Evolutionary conservation across 1,140 invertebrate genomes (phyloP), one percentile per base, ranked within the genome.

Genomic region (Scylla paramamosain): DNA sequence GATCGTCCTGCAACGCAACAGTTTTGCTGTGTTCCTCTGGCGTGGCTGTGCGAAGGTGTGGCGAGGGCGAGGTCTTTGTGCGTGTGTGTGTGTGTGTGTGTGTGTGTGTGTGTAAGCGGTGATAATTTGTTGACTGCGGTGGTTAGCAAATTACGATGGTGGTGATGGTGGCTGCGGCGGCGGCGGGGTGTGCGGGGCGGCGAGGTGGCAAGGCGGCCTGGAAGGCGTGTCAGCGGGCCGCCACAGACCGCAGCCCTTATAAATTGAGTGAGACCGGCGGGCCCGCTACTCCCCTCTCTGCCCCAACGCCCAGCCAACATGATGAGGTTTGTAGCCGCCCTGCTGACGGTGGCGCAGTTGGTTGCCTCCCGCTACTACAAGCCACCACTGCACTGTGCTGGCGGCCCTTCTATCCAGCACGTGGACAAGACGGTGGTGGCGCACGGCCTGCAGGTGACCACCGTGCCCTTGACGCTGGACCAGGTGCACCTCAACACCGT

Each of bases 401-500:
- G 45, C 82, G 28, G 45, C 20, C 92, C 67, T 12, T 20, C 39
- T 20, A 32, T 93, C 4, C 92, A 87, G 39, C 48, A 28, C 92
- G 16, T 82, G n/a, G 92, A 93, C n/a, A 59, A 93, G n/a, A 48
- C 82, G 20, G 25, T 93, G 45, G 4, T 48, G 4, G 92, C 28
- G 8, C 77, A 20, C n/a, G 45, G n/a, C 29, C n/a, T 93, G 7
- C 16, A 93, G 45, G 82, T 86, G 25, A 28, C 48, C 39, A 83
- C 31, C 0, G 92, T 87, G 12, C 82, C 82, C 1, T 48, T 86
- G 2, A 39, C 92, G 8, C 0, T 84, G 31, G 45, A 32, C 92
- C 67, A 48, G 10, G 52, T 86, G 20, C 31, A 93, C 82, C 32
- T 93, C 25, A 93, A 93, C 92, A 93, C 92, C 82, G 92, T 93